Conservation (phyloP, 1,140 invertebrate species). For the Wiebesia pumilae region DNA sequence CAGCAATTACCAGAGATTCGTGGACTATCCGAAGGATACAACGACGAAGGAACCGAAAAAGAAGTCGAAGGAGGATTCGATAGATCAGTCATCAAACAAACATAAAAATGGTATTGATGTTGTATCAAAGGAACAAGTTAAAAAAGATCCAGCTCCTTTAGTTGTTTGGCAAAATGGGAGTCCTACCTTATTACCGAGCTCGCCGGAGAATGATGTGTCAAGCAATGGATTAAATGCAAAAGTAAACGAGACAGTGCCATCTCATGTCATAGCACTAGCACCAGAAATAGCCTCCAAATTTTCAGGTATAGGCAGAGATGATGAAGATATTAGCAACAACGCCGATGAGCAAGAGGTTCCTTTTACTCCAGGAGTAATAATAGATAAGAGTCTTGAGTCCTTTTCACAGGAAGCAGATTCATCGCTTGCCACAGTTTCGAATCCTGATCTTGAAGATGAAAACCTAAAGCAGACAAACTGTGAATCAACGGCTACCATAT, state of each 20-base stretch:
- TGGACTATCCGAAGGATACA: constrained; percentile 44
- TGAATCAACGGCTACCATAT: constrained; percentile 54
- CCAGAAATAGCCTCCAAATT: constrained; percentile 56
- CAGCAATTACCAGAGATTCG: constrained; percentile 53
- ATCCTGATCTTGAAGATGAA: constrained; percentile 46
- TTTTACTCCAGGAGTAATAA: constrained; percentile 57
- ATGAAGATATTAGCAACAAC: constrained; percentile 60
- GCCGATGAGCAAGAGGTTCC: constrained; percentile 60
- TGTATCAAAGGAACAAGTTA: neutral
- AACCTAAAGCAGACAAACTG: constrained; percentile 54
- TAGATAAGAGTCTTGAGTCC: constrained; percentile 62
- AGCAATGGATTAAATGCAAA: neutral
- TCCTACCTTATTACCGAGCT: constrained; percentile 60
- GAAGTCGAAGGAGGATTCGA: neutral
- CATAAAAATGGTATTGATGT: neutral
- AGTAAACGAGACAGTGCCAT: constrained; percentile 3
- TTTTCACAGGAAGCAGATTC: constrained; percentile 73
- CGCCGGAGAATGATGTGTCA: constrained; percentile 53
- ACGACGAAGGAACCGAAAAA: constrained; percentile 4
- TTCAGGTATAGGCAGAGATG: constrained; percentile 62
- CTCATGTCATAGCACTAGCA: too few species aligned
- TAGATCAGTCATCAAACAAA: neutral
- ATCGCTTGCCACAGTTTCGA: constrained; percentile 72
- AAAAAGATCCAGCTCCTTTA: constrained; percentile 63
- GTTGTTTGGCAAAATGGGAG: constrained; percentile 68